Evolutionary conservation across 2,113 vertebrate species (phyloP), one percentile per base, ranked within the genome.

Genomic region (Alouatta palliata): DNA sequence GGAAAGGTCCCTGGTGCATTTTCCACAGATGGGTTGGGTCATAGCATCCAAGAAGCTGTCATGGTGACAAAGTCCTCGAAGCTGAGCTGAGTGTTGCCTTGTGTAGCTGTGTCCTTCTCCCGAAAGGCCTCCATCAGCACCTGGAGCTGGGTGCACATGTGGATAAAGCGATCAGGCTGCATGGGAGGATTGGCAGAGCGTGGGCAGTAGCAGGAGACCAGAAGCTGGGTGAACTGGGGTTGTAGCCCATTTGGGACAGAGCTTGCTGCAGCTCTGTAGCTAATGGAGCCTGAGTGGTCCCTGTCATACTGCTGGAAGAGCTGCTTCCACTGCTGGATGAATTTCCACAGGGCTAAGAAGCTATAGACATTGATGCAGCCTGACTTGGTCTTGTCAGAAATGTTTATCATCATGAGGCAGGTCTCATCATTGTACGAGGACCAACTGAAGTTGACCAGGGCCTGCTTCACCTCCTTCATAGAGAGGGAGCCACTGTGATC

Each of bases 401-500:
- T 99, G 98, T 99, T 99, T 95, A 99, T 99, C 99, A 99, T 99
- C 98, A 99, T 99, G 83, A 99, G 97, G 95, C 99, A 99, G 16
- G 99, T 99, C 98, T 99, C 99, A 0, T 99, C 99, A 2, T 99
- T 99, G 98, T 99, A 99, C 0, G 98, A 52, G 0, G 99, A 99
- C 99, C 99, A 99, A 98, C 99, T 99, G 98, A 99, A 99, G 98
- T 99, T 99, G 97, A 99, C 98, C 17, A 99, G 99, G 0, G 99
- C 99, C 98, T 99, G 99, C 90, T 99, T 99, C 86, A 99, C 99
- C 98, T 99, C 99, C 97, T 99, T 99, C 20, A 98, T 88, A 1
- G 98, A 99, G 98, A 99, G 99, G 98, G 95, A 99, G 76, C 99
- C 99, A 8, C 99, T 99, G 97, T 30, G 98, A 97, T 99, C 99